Base-by-base conservation (phyloP, 1,140 invertebrate genomes). In the Calliopsis andreniformis region DNA sequence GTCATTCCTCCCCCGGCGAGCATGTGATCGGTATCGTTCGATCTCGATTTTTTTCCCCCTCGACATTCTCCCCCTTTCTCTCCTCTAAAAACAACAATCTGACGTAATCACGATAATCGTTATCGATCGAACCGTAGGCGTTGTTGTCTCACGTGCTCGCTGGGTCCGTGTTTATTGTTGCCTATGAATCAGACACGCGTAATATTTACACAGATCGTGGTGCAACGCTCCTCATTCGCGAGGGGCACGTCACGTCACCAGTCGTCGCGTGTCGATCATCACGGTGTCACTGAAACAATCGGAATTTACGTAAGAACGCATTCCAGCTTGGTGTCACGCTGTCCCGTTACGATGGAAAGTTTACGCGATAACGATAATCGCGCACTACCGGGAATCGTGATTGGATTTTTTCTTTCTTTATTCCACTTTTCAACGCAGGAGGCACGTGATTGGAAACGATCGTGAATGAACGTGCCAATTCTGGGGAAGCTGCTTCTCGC, bases 231-330 rank as follows among this genome's bases (percentile, higher is more conserved):
- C 32, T 23, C 23, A 47, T 53, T 8, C 18, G 30, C 25, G 35
- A 8, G 12, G 47, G 12, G 25, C 56, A 69, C 71, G 78, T 82
- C 78, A 76, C 43, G n/a, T n/a, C n/a, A n/a, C n/a, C n/a, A 18
- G 23, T 23, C 42, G 23, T 39, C 39, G 49, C 64, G 32, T 53
- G 20, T 49, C 64, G 45, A 67, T 61, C 58, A 28, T 55, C 67
- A 79, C 45, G 30, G 67, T 64, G 20, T 32, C 49, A 39, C 56
- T 62, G 42, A 25, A 61, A 16, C 43, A 71, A 55, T 70, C 42
- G 51, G 28, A 62, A 77, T 76, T 82, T 63, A 56, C 64, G 61
- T 51, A 55, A 56, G 61, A 56, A 61, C 30, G 56, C n/a, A n/a
- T 39, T 43, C 42, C 45, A 42, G 39, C 67, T 28, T 63, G 56